Evolutionary conservation across 2,888 invertebrate species (phyloP).

Genomic region (Tipula confusa): DNA sequence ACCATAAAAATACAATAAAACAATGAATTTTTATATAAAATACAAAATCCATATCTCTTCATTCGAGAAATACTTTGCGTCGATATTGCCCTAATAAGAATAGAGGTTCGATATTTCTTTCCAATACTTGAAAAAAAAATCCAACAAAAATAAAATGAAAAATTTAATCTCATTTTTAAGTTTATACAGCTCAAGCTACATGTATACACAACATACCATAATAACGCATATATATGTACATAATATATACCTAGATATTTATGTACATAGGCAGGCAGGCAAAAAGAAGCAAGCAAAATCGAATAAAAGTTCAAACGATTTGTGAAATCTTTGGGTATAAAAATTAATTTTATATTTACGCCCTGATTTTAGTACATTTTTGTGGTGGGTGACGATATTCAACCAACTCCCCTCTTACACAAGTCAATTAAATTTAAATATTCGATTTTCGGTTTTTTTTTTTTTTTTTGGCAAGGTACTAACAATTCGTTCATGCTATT

Average conservation of each 20-base stretch:
- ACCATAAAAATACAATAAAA: neutral
- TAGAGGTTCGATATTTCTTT: neutral
- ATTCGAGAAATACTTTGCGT: neutral
- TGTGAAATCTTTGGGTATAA: conserved; percentile 9
- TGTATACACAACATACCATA: neutral
- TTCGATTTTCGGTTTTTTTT: neutral
- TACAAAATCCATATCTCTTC: neutral
- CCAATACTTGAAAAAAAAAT: neutral
- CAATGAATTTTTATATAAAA: neutral
- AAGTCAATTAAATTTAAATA: conserved; percentile 20
- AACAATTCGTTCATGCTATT: neutral
- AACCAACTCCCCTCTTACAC: too few species aligned
- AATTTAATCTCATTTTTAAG: conserved; percentile 12
- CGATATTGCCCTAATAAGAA: neutral
- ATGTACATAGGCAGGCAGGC: neutral
- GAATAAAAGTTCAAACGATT: conserved; percentile 25
- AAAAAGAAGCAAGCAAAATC: neutral
- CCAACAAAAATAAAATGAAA: neutral
- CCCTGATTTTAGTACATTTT: conserved; percentile 16
- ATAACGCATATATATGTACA: neutral
- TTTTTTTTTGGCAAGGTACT: neutral
- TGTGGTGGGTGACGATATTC: neutral
- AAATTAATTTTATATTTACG: conserved; percentile 20
- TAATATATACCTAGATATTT: too few species aligned
- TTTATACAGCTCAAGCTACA: neutral